Percentiles rank a stretch among this genome's conserved stretches.
These are phyloP conservation scores for Gobio gobio DNA, from an alignment of 2,113 vertebrate species.

Conservation along the genomic window DNA sequence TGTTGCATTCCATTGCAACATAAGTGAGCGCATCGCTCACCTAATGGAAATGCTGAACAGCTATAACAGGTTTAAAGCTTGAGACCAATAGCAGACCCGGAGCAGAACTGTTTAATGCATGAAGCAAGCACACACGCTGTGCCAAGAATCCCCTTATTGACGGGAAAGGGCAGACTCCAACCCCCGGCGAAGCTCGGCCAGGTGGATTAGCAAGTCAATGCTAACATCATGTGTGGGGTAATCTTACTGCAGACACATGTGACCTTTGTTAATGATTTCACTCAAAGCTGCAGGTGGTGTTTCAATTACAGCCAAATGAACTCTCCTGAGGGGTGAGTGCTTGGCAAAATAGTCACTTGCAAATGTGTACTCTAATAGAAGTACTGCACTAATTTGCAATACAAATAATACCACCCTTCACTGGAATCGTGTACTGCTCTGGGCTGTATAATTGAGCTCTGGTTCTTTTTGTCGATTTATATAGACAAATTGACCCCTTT, in stretches of 20 bases:
- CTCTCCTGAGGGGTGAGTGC: conserved; percentile 35
- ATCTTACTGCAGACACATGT: conserved; percentile 73
- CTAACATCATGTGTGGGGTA: conserved; percentile 68
- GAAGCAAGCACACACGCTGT: conserved; percentile 32
- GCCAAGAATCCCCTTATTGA: conserved; percentile 50
- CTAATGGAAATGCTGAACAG: conserved; percentile 29
- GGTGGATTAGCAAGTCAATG: conserved; percentile 75
- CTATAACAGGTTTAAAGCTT: conserved; percentile 28
- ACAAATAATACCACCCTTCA: conserved; percentile 40
- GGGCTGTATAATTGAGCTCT: conserved; percentile 42
- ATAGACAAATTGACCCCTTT: conserved; percentile 30
- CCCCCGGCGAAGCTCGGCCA: conserved; percentile 58
- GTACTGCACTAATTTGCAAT: conserved; percentile 37
- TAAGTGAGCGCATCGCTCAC: conserved; percentile 13
- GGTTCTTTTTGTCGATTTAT: conserved; percentile 23
- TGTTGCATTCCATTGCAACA: conserved; percentile 7
- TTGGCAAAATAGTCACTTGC: conserved; percentile 21
- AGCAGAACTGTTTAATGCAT: conserved; percentile 65
- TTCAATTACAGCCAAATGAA: conserved; percentile 57
- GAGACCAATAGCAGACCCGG: conserved; percentile 48
- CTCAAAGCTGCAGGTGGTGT: conserved; percentile 72
- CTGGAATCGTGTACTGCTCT: conserved; percentile 14
- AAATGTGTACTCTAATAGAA: conserved; percentile 25
- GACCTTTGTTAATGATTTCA: conserved; percentile 75
- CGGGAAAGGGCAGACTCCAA: conserved; percentile 65